Base-by-base conservation (phyloP, 2,113 vertebrate species). In the Eonycteris spelaea region DNA sequence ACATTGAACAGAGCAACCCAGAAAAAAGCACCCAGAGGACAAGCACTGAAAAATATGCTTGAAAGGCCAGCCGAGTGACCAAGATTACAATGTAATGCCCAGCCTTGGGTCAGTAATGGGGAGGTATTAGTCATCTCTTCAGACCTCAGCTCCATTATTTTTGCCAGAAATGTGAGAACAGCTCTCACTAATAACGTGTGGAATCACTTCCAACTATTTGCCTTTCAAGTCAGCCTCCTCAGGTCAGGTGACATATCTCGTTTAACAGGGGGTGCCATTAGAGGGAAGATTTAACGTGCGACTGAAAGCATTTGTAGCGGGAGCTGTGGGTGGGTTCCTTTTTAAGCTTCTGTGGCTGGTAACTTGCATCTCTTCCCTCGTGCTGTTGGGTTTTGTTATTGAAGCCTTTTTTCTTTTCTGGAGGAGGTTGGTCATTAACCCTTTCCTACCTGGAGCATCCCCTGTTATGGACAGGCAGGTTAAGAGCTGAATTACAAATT, bases 191-290 rank as follows among this genome's bases (percentile, higher is more conserved):
- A 97, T 97, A 98, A 97, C 19, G 61, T 97, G 97, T 86, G 91
- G 97, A 97, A 96, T 97, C 97, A 97, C 97, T 98, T 98, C 97
- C 96, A 98, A 98, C 96, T 97, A 97, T 97, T 98, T 98, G 97
- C 97, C 97, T 98, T 98, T 98, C 97, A 98, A 98, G 97, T 96
- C 97, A 96, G 97, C 97, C 95, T 97, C 96, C 94, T 98, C 97
- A 95, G 97, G 97, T 97, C 97, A 45, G 97, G 97, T 98, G 97
- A 98, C 97, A 98, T 97, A 96, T 97, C 97, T 98, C 82, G 96
- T 98, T 97, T 97, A 98, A 97, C 97, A 97, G 97, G 96, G 95
- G 97, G 97, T 98, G 94, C 97, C 97, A 98, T 98, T 98, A 98
- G 97, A 97, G 95, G 74, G 91, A 97, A 97, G 97, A 97, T 98